A percentile compares a stretch with the other conserved stretches of the same genome.
Evolutionary conservation across 2,113 vertebrate species (phyloP).

Genomic region (Heliornis fulica): DNA sequence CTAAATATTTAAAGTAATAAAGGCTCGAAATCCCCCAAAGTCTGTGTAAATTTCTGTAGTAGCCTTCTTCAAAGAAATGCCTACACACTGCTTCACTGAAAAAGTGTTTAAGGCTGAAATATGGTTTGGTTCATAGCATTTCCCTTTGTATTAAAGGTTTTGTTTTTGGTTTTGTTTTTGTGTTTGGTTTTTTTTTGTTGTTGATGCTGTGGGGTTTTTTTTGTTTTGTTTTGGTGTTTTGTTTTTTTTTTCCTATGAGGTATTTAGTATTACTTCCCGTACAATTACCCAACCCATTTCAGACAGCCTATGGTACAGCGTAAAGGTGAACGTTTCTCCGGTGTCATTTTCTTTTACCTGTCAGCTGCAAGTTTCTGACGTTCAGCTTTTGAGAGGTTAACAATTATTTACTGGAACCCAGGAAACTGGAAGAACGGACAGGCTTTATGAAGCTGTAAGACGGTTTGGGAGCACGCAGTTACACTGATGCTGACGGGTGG

Average conservation of each 20-base stretch:
- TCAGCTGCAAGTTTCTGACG: not conserved
- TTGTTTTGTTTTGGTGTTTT: no score
- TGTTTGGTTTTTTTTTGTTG: no score
- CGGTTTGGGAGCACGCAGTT: not conserved
- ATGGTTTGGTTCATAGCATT: not conserved
- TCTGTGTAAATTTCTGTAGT: not conserved
- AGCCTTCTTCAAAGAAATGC: not conserved
- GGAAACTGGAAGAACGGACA: not conserved
- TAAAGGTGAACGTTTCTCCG: accelerated
- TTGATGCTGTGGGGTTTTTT: no score
- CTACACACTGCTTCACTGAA: not conserved
- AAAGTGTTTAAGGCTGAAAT: not conserved
- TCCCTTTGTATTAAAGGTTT: not conserved
- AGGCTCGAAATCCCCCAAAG: not conserved
- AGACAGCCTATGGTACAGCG: not conserved
- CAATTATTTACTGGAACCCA: not conserved
- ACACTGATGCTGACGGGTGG: accelerated
- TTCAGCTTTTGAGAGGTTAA: not conserved
- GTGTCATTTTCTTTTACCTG: not conserved
- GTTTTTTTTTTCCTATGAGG: not conserved
- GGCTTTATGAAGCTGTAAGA: not conserved
- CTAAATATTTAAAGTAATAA: not conserved
- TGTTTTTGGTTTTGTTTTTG: no score
- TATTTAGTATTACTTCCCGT: not conserved
- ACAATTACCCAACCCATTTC: not conserved